Conservation (phyloP, 2,888 invertebrate species). For the Lepidonotus clava region DNA sequence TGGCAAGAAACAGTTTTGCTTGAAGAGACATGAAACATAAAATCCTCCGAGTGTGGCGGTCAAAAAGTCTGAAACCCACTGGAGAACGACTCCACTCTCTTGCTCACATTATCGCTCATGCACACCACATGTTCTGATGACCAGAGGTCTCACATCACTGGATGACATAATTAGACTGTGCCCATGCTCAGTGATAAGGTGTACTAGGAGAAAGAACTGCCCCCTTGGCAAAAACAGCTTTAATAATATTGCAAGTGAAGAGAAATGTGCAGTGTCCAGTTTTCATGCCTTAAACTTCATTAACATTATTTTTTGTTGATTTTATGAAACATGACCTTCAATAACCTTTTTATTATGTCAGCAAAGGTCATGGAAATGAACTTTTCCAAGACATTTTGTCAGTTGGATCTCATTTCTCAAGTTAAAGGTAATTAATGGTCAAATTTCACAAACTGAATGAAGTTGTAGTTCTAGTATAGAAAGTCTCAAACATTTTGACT, state of each 20-base stretch:
- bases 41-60: slow-evolving; percentile 37
- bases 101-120: slow-evolving; percentile 1
- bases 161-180: slow-evolving; percentile 33
- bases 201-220: slow-evolving; percentile 3
- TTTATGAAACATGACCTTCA: neutral
- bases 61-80: slow-evolving; percentile 15
- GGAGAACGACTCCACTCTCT: slow-evolving; percentile 13
- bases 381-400: too few species aligned
- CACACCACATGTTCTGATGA: slow-evolving; percentile 23
- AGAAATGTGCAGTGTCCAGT: neutral
- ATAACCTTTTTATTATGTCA: neutral
- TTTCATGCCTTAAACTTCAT: slow-evolving; percentile 12
- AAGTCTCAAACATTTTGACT: too few species aligned
- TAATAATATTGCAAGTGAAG: slow-evolving; percentile 22
- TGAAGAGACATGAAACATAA: slow-evolving; percentile 56
- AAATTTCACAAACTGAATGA: too few species aligned
- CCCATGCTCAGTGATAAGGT: slow-evolving; percentile 42
- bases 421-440: too few species aligned
- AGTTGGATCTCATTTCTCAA: too few species aligned
- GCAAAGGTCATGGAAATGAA: neutral
- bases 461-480: too few species aligned
- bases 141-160: slow-evolving; percentile 30
- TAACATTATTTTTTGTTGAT: neutral
- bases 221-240: slow-evolving; percentile 7
- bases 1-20: slow-evolving; percentile 7